Percentiles rank a stretch among this genome's conserved stretches.
phyloP scores from a whole-genome alignment of 2,113 vertebrate species.

The Carassius carassius region DNA sequence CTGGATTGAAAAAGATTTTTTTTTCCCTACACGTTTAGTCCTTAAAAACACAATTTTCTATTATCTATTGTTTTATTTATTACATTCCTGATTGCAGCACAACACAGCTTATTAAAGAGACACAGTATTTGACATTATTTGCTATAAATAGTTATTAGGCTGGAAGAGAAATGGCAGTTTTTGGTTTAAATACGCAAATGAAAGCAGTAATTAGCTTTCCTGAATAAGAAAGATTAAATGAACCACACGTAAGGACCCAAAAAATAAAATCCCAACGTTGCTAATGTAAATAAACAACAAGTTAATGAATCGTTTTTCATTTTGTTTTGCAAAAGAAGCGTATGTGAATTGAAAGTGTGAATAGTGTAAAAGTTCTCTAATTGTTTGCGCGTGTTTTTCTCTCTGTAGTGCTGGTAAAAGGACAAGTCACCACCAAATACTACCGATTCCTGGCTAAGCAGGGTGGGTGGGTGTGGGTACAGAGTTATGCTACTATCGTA shows the following conservation, averaged over 20 bases:
- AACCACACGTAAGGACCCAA: not conserved
- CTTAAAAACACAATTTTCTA: not conserved
- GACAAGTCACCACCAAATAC: slow-evolving; percentile 97
- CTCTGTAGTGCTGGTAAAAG: slow-evolving; percentile 90
- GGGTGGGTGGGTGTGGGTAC: slow-evolving; percentile 98
- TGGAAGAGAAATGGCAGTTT: not conserved
- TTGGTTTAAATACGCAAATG: slow-evolving; percentile 2
- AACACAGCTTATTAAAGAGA: not conserved
- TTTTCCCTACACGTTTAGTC: not conserved
- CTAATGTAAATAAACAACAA: not conserved
- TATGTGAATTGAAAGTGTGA: not conserved
- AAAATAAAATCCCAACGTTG: not conserved
- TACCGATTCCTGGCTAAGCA: slow-evolving; percentile 95
- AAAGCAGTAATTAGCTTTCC: slow-evolving; percentile 4
- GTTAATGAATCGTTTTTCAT: not conserved
- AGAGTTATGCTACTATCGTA: slow-evolving; percentile 96
- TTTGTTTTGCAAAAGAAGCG: not conserved
- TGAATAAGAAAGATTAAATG: not conserved
- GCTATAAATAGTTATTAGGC: slow-evolving; percentile 33
- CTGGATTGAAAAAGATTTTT: not conserved
- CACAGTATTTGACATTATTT: slow-evolving; percentile 12
- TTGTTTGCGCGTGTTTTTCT: not conserved
- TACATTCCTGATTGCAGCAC: not conserved
- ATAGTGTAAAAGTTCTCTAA: not conserved
- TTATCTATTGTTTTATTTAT: not conserved